These are phyloP conservation scores for Salminus brasiliensis DNA, from an alignment of 2,113 vertebrate species.

Conservation along the genomic window DNA sequence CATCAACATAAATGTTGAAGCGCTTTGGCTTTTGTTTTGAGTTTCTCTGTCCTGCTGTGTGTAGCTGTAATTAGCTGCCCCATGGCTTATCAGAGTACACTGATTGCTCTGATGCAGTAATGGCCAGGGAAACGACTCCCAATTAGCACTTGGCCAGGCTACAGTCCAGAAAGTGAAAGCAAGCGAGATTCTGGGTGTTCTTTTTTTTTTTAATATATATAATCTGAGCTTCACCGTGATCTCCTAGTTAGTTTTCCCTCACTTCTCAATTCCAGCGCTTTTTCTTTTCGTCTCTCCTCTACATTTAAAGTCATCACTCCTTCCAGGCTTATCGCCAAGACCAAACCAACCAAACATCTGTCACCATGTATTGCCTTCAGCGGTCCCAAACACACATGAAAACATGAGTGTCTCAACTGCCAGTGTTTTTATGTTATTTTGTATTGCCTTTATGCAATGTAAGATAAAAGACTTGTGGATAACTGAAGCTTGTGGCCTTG, in stretches of 20 bases:
- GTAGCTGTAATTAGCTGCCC: not conserved
- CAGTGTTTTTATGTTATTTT: slow-evolving; percentile 65
- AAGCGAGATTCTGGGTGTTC: not conserved
- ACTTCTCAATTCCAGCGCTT: too few relatives aligned
- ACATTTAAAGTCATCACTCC: not conserved
- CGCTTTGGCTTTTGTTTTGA: too few relatives aligned
- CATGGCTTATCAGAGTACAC: not conserved
- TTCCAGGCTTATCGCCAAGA: slow-evolving; percentile 15
- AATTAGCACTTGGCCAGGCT: not conserved
- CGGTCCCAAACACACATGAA: slow-evolving; percentile 14
- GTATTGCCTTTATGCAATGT: slow-evolving; percentile 61
- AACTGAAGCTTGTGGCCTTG: slow-evolving; percentile 22
- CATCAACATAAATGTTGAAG: too few relatives aligned
- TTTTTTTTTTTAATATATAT: not conserved
- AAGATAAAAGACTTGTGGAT: slow-evolving; percentile 66
- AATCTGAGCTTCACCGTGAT: not conserved
- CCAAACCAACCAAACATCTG: slow-evolving; percentile 9
- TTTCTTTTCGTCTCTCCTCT: slow-evolving; percentile 7
- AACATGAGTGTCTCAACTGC: slow-evolving; percentile 39
- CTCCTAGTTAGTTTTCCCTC: not conserved
- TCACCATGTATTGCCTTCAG: not conserved
- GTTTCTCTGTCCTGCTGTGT: too few relatives aligned
- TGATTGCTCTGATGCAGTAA: not conserved
- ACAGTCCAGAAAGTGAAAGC: not conserved
- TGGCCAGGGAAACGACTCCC: not conserved